These are phyloP conservation scores for Lophotriccus pileatus DNA, from an alignment of 2,797 vertebrate genomes.

Conservation along the genomic window DNA sequence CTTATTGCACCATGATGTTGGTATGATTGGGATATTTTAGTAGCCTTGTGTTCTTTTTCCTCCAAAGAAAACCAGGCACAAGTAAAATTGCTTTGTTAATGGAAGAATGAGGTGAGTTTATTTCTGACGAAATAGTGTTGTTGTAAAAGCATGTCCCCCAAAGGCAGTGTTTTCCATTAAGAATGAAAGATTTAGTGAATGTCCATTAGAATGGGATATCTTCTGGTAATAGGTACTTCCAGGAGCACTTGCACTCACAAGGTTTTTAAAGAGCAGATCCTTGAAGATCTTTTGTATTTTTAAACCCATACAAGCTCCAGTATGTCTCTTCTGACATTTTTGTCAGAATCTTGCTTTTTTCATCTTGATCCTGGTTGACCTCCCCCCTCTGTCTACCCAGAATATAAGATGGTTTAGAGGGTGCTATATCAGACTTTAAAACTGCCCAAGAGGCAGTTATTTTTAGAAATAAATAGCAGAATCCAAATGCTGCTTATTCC, in stretches of 20 bases:
- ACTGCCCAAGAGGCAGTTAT: not conserved
- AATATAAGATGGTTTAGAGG: not conserved
- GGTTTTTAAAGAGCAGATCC: conserved; percentile 24
- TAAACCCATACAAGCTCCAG: not conserved
- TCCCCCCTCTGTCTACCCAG: not conserved
- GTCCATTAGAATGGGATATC: conserved; percentile 59
- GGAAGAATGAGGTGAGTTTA: conserved; percentile 65
- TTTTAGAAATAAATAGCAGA: not conserved
- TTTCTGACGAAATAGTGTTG: conserved; percentile 55
- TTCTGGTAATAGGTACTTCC: conserved; percentile 57
- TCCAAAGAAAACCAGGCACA: conserved; percentile 22
- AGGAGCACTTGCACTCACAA: conserved; percentile 36
- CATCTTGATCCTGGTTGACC: not conserved
- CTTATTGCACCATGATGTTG: not conserved
- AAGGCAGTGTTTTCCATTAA: conserved; percentile 72
- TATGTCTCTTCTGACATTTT: not conserved
- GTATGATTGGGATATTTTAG: conserved; percentile 14
- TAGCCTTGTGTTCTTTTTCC: conserved; percentile 19
- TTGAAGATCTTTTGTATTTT: conserved; percentile 13
- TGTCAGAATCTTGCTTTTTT: conserved; percentile 16
- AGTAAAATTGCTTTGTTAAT: conserved; percentile 65
- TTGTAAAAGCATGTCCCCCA: conserved; percentile 59
- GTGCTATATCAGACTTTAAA: not conserved
- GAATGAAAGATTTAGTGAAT: conserved; percentile 64
- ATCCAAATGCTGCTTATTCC: not conserved